These are phyloP conservation scores for Andinoacara biseriatus DNA, from an alignment of 2,113 vertebrate genomes.

Conservation along the genomic window DNA sequence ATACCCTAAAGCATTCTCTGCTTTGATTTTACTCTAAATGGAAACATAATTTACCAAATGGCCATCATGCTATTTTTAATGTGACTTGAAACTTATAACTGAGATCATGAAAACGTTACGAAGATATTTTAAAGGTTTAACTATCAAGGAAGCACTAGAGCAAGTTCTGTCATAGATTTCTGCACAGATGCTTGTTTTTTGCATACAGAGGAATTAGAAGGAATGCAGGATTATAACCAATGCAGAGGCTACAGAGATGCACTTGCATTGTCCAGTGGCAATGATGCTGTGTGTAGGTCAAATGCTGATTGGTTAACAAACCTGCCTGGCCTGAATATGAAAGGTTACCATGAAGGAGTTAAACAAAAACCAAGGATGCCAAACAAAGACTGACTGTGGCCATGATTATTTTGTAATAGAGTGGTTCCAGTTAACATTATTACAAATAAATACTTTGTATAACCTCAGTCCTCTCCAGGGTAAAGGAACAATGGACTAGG, in stretches of 20 bases:
- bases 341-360: too few relatives aligned
- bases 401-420: not conserved
- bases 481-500: not conserved
- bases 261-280: not conserved
- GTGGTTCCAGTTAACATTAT: not conserved
- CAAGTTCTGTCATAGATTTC: not conserved
- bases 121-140: rapidly evolving
- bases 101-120: not conserved
- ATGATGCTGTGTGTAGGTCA: not conserved
- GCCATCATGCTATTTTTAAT: not conserved
- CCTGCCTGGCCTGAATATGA: too few relatives aligned
- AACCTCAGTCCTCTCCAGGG: not conserved
- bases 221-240: not conserved
- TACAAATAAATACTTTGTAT: not conserved
- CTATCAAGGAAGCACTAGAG: not conserved
- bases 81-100: too few relatives aligned
- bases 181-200: not conserved
- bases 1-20: not conserved
- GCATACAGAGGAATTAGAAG: not conserved
- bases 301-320: not conserved
- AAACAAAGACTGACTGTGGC: not conserved
- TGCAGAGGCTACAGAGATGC: not conserved
- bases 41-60: not conserved
- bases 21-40: not conserved
- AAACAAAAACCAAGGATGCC: not conserved